Base-by-base conservation (phyloP, 2,113 vertebrate genomes). In the Pandion haliaetus region DNA sequence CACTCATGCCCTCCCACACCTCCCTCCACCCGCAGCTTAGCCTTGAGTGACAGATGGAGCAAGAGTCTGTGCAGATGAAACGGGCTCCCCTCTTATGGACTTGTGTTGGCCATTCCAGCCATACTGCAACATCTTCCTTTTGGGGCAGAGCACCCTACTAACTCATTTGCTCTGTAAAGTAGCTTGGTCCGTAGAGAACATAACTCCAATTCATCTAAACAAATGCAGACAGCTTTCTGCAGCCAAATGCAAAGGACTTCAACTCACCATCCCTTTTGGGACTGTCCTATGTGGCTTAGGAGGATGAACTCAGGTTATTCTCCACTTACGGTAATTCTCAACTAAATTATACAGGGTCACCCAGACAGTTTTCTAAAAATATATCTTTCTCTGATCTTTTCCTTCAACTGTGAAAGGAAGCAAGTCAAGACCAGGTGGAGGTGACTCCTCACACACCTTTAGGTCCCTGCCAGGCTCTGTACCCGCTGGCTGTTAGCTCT, bases 1-100 rank as follows among this genome's bases (percentile, higher is more conserved):
- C 89, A 93, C 45, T 88, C 78, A 29, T 78, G 88, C 79, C 95
- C 90, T 94, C 90, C 83, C 44, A 79, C 77, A 81, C 50, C 67
- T 90, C 93, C 32, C 58, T 95, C 40, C 0, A 5, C 82, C 84
- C 1, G 5, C 12, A 91, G 44, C 34, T 83, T 32, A 58, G 81
- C 28, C 44, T 52, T 90, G 78, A 95, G 74, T 90, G 91, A 85
- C 34, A 7, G 91, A 87, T 82, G 83, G 72, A 97, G 66, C 21
- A 49, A n/a, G 57, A 89, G 36, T 45, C 83, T 20, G 1, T 57
- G 77, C 0, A 1, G 42, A 61, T 59, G 59, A 67, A 81, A 72
- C 1, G 8, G 67, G 32, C 21, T 95, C 18, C 57, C 61, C 58
- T 85, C 14, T 16, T 67, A 55, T 0, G 0, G 63, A 57, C 54